phyloP scores from a whole-genome alignment of 2,113 vertebrate species.

The Tretioscincus oriximinensis region DNA sequence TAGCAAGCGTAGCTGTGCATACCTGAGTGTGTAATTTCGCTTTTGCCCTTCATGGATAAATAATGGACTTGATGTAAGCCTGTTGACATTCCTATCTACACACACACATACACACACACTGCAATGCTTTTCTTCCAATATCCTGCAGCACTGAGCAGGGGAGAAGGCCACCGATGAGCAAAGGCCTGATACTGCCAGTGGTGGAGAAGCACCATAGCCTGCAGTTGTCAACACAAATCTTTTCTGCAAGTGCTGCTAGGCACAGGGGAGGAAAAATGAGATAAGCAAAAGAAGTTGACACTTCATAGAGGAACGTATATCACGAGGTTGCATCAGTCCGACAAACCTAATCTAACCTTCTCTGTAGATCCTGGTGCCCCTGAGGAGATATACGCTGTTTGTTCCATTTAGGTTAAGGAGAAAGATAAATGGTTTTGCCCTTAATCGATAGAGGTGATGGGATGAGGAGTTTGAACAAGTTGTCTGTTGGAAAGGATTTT shows the following conservation, averaged over 20 bases:
- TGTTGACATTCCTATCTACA: background rate
- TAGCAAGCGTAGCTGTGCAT: background rate
- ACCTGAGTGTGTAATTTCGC: background rate
- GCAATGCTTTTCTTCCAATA: constrained; percentile 32
- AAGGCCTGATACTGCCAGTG: background rate
- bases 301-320: constrained; percentile 47
- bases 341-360: constrained; percentile 41
- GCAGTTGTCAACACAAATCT: constrained; percentile 32
- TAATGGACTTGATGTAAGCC: background rate
- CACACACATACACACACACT: background rate
- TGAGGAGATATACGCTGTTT: constrained; percentile 52
- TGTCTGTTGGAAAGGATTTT: constrained; percentile 61
- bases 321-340: constrained; percentile 61
- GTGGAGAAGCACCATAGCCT: constrained; percentile 2
- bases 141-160: constrained; percentile 17
- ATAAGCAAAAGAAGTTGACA: constrained; percentile 30
- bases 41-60: background rate
- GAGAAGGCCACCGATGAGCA: constrained; percentile 30
- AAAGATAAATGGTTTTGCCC: constrained; percentile 59
- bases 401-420: constrained; percentile 37
- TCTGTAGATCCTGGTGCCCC: constrained; percentile 46
- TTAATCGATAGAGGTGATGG: constrained; percentile 58
- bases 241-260: constrained; percentile 23
- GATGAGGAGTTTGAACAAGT: constrained; percentile 49
- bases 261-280: constrained; percentile 28